A percentile compares a stretch with the other conserved stretches of the same genome.
Conservation (phyloP, 2,888 invertebrate species). For the Galerucella pusilla region DNA sequence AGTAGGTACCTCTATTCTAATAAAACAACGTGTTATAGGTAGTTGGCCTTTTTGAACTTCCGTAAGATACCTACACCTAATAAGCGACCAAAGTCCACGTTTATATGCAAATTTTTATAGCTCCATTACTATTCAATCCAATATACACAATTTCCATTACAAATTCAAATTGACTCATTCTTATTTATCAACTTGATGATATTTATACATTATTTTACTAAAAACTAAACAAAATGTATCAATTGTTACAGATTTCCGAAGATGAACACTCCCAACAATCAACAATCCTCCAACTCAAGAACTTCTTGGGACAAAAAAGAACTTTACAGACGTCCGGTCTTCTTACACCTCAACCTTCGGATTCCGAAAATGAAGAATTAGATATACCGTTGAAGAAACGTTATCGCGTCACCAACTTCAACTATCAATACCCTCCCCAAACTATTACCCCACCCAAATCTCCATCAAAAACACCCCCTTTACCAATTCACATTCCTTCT, state of each 20-base stretch:
- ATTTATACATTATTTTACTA: neutral
- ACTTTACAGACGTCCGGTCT: slow-evolving; percentile 53
- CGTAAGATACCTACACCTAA: neutral
- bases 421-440: slow-evolving; percentile 68
- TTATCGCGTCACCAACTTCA: slow-evolving; percentile 69
- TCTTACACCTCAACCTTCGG: slow-evolving; percentile 86
- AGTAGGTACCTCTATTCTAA: neutral
- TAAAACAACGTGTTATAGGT: neutral
- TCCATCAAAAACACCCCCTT: slow-evolving; percentile 56
- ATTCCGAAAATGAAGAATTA: slow-evolving; percentile 73
- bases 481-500: slow-evolving; percentile 47
- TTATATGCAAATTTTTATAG: slow-evolving; percentile 5
- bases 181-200: neutral
- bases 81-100: neutral
- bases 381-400: slow-evolving; percentile 70
- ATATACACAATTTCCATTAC: neutral
- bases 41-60: neutral
- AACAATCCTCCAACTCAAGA: slow-evolving; percentile 50
- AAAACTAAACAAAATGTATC: neutral
- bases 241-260: slow-evolving; percentile 55
- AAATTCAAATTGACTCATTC: too few species aligned
- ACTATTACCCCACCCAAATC: slow-evolving; percentile 32
- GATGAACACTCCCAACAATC: slow-evolving; percentile 52
- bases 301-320: slow-evolving; percentile 55
- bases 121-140: neutral